phyloP scores from a whole-genome alignment of 1,140 invertebrate species.

The Triops longicaudatus region DNA sequence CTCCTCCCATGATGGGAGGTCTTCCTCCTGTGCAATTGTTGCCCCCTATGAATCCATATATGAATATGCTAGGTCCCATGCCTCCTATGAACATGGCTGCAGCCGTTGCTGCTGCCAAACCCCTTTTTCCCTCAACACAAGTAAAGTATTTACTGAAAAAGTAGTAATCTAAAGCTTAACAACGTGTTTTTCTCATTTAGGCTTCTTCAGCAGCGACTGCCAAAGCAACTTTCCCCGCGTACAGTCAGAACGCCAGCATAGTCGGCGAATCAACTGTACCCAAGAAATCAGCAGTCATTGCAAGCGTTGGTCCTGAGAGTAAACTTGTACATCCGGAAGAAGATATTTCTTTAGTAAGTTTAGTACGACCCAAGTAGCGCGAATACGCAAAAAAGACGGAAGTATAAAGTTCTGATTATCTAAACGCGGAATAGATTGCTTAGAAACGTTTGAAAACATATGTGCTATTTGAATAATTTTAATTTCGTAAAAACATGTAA shows the following conservation, averaged over 20 bases:
- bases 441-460: too few species aligned
- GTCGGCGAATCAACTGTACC: constrained; percentile 39
- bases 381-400: too few species aligned
- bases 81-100: constrained; percentile 25
- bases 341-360: constrained; percentile 76
- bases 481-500: too few species aligned
- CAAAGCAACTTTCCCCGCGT: constrained; percentile 37
- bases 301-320: constrained; percentile 70
- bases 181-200: neutral
- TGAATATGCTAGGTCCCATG: neutral
- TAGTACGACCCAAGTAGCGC: too few species aligned
- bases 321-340: constrained; percentile 90
- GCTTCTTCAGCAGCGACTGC: constrained; percentile 6
- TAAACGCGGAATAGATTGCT: too few species aligned
- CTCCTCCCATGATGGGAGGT: constrained; percentile 17
- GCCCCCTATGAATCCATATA: neutral
- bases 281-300: constrained; percentile 62
- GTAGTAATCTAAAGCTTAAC: neutral
- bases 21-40: constrained; percentile 30
- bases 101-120: constrained; percentile 37
- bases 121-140: constrained; percentile 22
- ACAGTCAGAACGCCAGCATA: constrained; percentile 33
- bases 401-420: too few species aligned
- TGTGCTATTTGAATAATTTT: too few species aligned
- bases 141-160: constrained; percentile 28